These are phyloP conservation scores for Helostoma temminkii DNA, from an alignment of 2,797 vertebrate genomes.

Conservation along the genomic window DNA sequence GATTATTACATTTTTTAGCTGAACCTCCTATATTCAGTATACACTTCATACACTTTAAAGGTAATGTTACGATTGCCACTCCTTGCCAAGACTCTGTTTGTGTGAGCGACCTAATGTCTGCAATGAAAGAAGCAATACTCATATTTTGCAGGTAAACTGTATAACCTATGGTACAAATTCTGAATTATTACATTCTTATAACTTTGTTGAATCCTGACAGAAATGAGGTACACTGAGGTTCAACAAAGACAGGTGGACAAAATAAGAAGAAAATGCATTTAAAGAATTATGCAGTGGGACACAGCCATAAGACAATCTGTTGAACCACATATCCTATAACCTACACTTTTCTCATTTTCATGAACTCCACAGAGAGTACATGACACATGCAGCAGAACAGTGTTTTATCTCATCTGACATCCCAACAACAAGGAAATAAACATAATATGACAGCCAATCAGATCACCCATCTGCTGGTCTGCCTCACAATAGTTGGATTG, in stretches of 20 bases:
- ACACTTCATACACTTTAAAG: slow-evolving; percentile 15
- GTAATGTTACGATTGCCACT: slow-evolving; percentile 14
- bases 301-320: slow-evolving; percentile 54
- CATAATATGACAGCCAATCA: slow-evolving; percentile 79
- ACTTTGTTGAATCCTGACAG: slow-evolving; percentile 2
- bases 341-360: slow-evolving; percentile 70
- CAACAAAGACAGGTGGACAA: slow-evolving; percentile 26
- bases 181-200: slow-evolving; percentile 8
- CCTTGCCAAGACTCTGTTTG: slow-evolving; percentile 25
- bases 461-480: slow-evolving; percentile 75
- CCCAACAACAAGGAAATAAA: slow-evolving; percentile 79
- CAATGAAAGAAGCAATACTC: slow-evolving; percentile 8
- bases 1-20: slow-evolving; percentile 38
- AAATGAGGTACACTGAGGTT: not conserved
- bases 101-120: slow-evolving; percentile 40
- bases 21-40: slow-evolving; percentile 16
- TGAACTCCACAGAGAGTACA: slow-evolving; percentile 58
- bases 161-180: slow-evolving; percentile 19
- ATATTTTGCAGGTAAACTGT: slow-evolving; percentile 6
- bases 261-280: slow-evolving; percentile 28
- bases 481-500: slow-evolving; percentile 64
- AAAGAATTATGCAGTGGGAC: slow-evolving; percentile 14
- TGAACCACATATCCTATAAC: slow-evolving; percentile 49
- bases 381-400: slow-evolving; percentile 69
- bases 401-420: slow-evolving; percentile 76